Evolutionary conservation across 2,113 vertebrate genomes (phyloP), one percentile per base, ranked within the genome.

Genomic region (Cettia cetti): DNA sequence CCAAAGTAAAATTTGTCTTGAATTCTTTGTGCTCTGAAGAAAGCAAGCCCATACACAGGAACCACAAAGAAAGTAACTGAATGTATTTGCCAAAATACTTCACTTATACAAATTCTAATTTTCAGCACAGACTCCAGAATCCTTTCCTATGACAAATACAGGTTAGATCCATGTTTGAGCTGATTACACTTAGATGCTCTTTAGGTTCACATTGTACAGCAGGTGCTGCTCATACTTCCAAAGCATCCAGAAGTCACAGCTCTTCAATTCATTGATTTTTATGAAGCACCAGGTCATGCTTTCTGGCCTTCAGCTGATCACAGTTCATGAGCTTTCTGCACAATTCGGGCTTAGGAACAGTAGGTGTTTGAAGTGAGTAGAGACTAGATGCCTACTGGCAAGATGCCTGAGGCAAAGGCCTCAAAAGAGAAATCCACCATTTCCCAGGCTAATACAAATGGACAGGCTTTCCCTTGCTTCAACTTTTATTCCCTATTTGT

Each of bases 361-460:
- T 23, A 54, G 22, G 44, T 17, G 33, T 90, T 90, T 81, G 72
- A 93, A 92, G 68, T 33, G 60, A 94, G 69, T 15, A 66, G 50
- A 56, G 68, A 78, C 69, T 78, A 30, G 89, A 81, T 33, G 80
- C 60, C 86, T 95, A 92, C 47, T 91, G 95, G 89, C 89, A 66
- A 89, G 39, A 68, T 1, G 80, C 91, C 91, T 1, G 13, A 74
- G 60, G 91, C 94, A 78, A 71, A 81, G 52, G 39, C 24, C 92
- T 93, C 82, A 28, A 45, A 80, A 93, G 86, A 90, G 49, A 89
- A 92, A 89, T 74, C 60, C 44, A 80, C 37, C 54, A 52, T 81
- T 92, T 92, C 82, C 68, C 83, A 89, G 52, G 83, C 89, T 78
- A 37, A 92, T 78, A 81, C 4, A 64, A 81, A 86, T 22, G 33